Base-by-base conservation (phyloP, 1,140 invertebrate genomes). In the Harpegnathos saltator region DNA sequence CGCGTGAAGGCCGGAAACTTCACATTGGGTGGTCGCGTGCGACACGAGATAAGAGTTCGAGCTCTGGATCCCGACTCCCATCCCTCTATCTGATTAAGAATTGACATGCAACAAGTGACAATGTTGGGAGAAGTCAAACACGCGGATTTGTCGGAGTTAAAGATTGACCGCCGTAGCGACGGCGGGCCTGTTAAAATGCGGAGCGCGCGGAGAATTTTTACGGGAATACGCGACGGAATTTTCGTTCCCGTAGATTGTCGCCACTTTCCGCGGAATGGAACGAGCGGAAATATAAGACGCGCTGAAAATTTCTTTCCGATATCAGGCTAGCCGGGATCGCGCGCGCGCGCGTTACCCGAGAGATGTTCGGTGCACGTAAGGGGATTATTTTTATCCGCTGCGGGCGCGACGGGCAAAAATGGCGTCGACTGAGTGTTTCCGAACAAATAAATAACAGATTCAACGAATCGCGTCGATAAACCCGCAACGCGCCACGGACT, bases 221-320 rank as follows among this genome's bases (percentile, higher is more conserved):
- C 26, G 1, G n/a, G 19, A 24, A 19, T 48, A 50, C 72, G 44
- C 61, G 48, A 19, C 17, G 33, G 22, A 66, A 78, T 68, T 54
- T 44, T 54, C 3, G 44, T 77, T 11, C 19, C 50, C 50, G 54
- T 52, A n/a, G 61, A n/a, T 44, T 80, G 52, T 58, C 12, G 38
- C 38, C 7, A 11, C 38, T 11, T 11, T 44, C n/a, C 38, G 38
- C 38, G 33, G 22, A 78, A 78, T 69, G 62, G 56, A 68, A 56
- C 50, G 50, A 17, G 29, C 5, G 11, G 14, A 17, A 68, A 78
- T 68, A 33, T 58, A 69, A 69, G 52, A n/a, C 3, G 63, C 52
- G 63, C 17, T 48, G 65, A 71, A 80, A 80, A 80, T 80, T 80
- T 80, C 65, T 80, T 71, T 80, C 65, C 75, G 52, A 80, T 80